Percentiles rank a stretch among this genome's conserved stretches.
Evolutionary conservation across 2,113 vertebrate genomes (phyloP).

Genomic region (Anthoscopus minutus): DNA sequence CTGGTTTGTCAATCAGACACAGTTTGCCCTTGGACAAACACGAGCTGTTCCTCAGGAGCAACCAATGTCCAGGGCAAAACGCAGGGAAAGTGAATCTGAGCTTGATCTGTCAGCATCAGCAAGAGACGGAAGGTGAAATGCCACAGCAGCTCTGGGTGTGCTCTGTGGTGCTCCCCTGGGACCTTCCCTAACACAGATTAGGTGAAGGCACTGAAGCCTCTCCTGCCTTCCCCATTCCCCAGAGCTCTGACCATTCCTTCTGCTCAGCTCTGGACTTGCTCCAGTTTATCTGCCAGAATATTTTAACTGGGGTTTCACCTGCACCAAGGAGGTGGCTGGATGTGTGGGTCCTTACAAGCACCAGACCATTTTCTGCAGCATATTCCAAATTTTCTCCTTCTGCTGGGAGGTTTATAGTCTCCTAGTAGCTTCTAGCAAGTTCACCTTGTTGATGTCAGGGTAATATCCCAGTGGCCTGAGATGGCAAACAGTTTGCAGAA

Average conservation of each 20-base stretch:
- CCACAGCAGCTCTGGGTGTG: background rate
- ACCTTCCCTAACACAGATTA: no score
- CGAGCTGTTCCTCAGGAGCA: background rate
- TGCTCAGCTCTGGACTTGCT: background rate
- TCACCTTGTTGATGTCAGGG: background rate
- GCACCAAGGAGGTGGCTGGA: background rate
- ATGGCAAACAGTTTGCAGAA: background rate
- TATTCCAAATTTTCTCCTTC: background rate
- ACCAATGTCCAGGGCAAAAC: background rate
- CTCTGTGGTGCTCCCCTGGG: rapidly evolving
- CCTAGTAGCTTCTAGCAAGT: background rate
- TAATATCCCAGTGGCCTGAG: background rate
- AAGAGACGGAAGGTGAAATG: background rate
- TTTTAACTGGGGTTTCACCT: background rate
- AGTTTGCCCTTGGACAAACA: background rate
- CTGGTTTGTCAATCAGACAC: background rate
- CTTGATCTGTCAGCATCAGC: background rate
- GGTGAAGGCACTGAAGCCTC: background rate
- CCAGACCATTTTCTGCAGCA: background rate
- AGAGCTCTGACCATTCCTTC: background rate
- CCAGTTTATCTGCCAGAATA: background rate
- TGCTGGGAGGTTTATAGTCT: background rate
- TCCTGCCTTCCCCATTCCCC: background rate
- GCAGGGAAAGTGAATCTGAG: background rate
- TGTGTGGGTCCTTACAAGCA: background rate